Evolutionary conservation across 2,113 vertebrate species (phyloP), one percentile per base, ranked within the genome.

Genomic region (Notothenia coriiceps): DNA sequence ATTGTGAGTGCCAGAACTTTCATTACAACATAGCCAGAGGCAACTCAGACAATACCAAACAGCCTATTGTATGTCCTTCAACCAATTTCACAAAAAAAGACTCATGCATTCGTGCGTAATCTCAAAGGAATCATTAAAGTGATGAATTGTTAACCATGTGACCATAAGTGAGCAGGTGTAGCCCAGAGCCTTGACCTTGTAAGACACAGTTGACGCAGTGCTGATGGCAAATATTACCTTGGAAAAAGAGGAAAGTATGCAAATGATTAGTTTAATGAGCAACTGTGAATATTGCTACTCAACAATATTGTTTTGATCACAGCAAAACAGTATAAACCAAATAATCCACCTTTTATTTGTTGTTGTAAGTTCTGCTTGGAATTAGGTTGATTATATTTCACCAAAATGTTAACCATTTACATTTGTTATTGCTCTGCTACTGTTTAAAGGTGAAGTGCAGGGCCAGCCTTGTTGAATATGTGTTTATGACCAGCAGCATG

Each of bases 51-150:
- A 68, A 77, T 83, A 85, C 70, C 87, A 81, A 91, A 85, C 82
- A 74, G 85, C 92, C 86, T 79, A 84, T 86, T 94, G 95, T 93
- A 88, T 93, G 75, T 88, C 90, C 86, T 93, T 51, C 79, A 89
- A 84, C 93, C 79, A 77, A 68, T 80, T 91, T 90, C 84, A 71
- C 33, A 93, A 83, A 82, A 82, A 79, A 91, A 77, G 77, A 85
- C 87, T 84, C 94, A 89, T 91, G 89, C 88, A 91, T 91, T 77
- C 77, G 72, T 87, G 95, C 78, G 91, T 96, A 96, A 95, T 90
- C 90, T 85, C 89, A 89, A 93, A 94, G 89, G 89, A 91, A 93
- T 94, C 91, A 93, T 95, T 94, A 91, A 18, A 84, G 83, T 82
- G 74, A 93, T 95, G 95, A 93, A 95, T 95, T 82, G 90, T 90